Percentiles rank a stretch among this genome's conserved stretches.
Evolutionary conservation across 1,140 invertebrate species (phyloP).

Genomic region (Rhopalosiphum padi): DNA sequence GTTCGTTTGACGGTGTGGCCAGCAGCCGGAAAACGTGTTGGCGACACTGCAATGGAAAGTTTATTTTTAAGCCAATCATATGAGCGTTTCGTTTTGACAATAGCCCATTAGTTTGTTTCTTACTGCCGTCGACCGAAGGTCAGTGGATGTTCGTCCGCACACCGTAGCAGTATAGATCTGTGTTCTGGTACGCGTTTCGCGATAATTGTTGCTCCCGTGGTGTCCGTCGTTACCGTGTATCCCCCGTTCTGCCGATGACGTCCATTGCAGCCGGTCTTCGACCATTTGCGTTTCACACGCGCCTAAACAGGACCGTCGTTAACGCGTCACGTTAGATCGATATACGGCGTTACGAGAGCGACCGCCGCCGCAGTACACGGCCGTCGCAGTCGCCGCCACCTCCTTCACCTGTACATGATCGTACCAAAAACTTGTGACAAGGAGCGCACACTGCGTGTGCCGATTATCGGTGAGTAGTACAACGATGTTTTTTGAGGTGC

Average conservation of each 20-base stretch:
- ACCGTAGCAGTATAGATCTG: conserved; percentile 31
- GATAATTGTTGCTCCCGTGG: conserved; percentile 55
- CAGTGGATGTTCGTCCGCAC: conserved; percentile 56
- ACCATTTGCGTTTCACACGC: conserved; percentile 38
- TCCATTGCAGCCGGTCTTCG: conserved; percentile 13
- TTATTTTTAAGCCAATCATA: conserved; percentile 59
- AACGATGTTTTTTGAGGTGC: neutral
- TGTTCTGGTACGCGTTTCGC: conserved; percentile 29
- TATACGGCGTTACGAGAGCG: conserved; percentile 8
- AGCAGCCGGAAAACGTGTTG: neutral
- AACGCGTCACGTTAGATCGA: conserved; percentile 49
- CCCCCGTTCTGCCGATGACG: conserved; percentile 38
- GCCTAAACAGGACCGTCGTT: neutral
- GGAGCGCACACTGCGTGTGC: neutral
- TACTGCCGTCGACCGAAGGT: conserved; percentile 59
- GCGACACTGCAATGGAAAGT: conserved; percentile 58
- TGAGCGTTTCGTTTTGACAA: conserved; percentile 58
- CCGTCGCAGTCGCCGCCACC: neutral
- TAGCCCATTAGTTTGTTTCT: conserved; percentile 59
- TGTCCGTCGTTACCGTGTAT: neutral
- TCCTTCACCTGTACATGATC: neutral
- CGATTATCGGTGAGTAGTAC: neutral
- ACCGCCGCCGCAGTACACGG: neutral
- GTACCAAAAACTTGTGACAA: neutral
- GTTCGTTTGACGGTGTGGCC: conserved; percentile 33